Conservation (phyloP, 2,113 vertebrate genomes). For the Microcebus ravelobensis region DNA sequence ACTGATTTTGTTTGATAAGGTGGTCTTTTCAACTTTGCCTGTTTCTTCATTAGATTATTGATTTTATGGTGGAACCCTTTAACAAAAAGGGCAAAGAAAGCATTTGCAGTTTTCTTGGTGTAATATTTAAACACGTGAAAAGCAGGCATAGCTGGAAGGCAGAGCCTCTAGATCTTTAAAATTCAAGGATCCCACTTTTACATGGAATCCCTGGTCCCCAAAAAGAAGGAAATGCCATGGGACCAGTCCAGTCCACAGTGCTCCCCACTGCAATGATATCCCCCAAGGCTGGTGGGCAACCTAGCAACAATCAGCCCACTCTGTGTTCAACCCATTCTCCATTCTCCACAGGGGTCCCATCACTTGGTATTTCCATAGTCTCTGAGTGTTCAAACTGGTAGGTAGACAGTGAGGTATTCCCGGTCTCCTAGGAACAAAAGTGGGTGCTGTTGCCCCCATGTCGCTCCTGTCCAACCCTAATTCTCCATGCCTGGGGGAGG, state of each 20-base stretch:
- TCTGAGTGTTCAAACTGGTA: background rate
- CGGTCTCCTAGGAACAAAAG: no score
- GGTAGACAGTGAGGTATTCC: no score
- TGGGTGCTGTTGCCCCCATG: no score
- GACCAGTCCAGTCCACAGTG: background rate
- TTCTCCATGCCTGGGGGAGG: no score
- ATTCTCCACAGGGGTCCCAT: background rate
- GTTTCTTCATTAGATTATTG: background rate
- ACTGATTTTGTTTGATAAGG: background rate
- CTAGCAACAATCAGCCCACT: background rate
- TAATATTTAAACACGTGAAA: background rate
- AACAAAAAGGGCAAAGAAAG: background rate
- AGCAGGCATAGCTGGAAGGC: background rate
- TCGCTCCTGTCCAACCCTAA: no score
- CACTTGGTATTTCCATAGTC: background rate
- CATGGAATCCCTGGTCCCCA: background rate
- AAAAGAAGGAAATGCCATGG: background rate
- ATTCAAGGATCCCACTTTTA: background rate
- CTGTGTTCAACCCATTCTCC: background rate
- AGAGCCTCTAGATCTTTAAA: background rate
- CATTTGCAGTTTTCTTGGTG: background rate
- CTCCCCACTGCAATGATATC: background rate
- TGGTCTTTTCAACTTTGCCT: background rate
- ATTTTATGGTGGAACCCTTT: background rate
- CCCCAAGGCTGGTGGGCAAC: background rate